phyloP scores from a whole-genome alignment of 2,797 vertebrate species.

The Sciurus vulgaris region DNA sequence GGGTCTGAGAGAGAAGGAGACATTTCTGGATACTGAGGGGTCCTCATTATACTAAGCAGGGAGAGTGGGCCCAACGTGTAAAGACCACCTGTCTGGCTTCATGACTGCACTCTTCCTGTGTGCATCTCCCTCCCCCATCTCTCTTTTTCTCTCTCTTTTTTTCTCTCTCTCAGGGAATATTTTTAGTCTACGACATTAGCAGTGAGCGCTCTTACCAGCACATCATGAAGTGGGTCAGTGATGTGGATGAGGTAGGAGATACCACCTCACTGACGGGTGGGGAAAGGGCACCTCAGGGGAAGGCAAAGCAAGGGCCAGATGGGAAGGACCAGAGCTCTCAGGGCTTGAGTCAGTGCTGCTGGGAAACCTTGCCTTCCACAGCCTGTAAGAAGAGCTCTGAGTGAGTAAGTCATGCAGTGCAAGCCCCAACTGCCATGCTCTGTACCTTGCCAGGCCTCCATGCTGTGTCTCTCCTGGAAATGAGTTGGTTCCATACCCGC shows the following conservation, averaged over 20 bases:
- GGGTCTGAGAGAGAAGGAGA: not conserved
- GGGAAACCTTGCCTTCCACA: not conserved
- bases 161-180: conserved; percentile 90
- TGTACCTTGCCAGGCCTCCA: not conserved
- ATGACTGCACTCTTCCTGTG: not conserved
- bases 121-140: not conserved
- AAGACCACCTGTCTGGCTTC: not conserved
- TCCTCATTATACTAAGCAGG: not conserved
- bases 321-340: not conserved
- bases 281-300: not conserved
- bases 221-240: conserved; percentile 96
- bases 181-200: conserved; percentile 96
- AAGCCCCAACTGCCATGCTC: not conserved
- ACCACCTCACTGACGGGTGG: not conserved
- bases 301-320: not conserved
- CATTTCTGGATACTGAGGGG: not conserved
- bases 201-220: conserved; percentile 94
- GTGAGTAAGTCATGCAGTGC: not conserved
- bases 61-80: not conserved
- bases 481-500: not conserved
- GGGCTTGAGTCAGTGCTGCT: not conserved
- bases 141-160: conserved; percentile 32
- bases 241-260: conserved; percentile 94
- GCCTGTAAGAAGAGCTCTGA: not conserved
- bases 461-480: not conserved